These are phyloP conservation scores for Dynastes maya DNA, from an alignment of 2,888 invertebrate species.

Conservation along the genomic window DNA sequence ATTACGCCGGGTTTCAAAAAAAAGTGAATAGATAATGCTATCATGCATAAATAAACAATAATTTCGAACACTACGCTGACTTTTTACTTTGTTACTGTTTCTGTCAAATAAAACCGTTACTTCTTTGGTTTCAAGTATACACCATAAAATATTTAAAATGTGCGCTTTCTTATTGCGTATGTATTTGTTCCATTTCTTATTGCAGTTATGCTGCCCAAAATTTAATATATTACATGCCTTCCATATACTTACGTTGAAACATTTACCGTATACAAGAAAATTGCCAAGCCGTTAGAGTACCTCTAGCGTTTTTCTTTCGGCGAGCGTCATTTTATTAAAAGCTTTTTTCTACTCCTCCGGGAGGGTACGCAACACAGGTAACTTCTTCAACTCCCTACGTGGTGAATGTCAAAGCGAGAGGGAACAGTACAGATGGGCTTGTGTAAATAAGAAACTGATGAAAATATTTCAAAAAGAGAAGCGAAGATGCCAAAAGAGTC, in stretches of 20 bases:
- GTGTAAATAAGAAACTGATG: slow-evolving; percentile 12
- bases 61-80: too few species aligned
- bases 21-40: too few species aligned
- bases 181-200: background rate
- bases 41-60: too few species aligned
- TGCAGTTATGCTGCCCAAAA: background rate
- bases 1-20: too few species aligned
- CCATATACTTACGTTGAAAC: slow-evolving; percentile 5
- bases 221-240: slow-evolving; percentile 5
- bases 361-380: slow-evolving; percentile 8
- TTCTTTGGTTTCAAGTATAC: background rate
- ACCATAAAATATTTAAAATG: background rate
- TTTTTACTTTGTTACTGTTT: too few species aligned
- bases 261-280: slow-evolving; percentile 4
- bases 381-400: slow-evolving; percentile 14
- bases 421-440: background rate
- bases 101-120: background rate
- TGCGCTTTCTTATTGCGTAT: background rate
- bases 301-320: slow-evolving; percentile 17
- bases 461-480: slow-evolving; percentile 4
- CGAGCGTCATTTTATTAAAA: slow-evolving; percentile 13
- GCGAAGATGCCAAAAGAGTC: background rate
- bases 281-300: slow-evolving; percentile 30
- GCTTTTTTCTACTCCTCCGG: background rate
- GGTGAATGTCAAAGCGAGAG: slow-evolving; percentile 7